Conservation (phyloP, 64 coral and sea anemone species). For the Montipora efflorescens region DNA sequence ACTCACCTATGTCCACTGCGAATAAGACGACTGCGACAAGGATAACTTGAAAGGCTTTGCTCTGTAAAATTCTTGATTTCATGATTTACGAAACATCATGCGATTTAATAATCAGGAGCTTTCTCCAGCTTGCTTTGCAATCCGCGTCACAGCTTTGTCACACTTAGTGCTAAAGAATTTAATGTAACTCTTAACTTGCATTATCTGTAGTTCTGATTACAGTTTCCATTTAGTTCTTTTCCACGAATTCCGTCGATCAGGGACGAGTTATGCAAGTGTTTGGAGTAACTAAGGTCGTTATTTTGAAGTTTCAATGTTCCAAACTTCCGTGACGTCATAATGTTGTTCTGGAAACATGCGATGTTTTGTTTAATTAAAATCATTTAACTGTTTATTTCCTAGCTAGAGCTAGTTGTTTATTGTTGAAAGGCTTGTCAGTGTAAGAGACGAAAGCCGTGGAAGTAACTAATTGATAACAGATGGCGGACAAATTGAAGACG, state of each 20-base stretch:
- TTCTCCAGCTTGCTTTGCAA: too few species aligned
- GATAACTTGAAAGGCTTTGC: background rate
- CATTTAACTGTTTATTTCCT: background rate
- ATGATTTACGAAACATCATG: background rate
- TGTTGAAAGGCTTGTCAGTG: too few species aligned
- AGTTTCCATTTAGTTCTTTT: background rate
- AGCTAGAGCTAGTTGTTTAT: too few species aligned
- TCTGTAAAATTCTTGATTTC: background rate
- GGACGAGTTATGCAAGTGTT: background rate
- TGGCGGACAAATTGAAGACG: too few species aligned
- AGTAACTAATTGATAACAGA: too few species aligned
- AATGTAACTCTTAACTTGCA: background rate
- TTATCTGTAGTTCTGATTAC: background rate
- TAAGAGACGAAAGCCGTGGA: too few species aligned
- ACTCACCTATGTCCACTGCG: background rate
- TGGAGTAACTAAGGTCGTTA: background rate
- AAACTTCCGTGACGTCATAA: constrained; percentile 1
- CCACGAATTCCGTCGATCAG: too few species aligned
- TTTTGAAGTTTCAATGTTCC: background rate
- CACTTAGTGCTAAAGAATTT: background rate
- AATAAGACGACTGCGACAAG: background rate
- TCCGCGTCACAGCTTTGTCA: too few species aligned
- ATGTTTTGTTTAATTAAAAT: background rate
- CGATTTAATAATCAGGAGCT: background rate
- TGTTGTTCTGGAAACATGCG: background rate